These are phyloP conservation scores for Drosophila triauraria DNA, from an alignment of 1,140 invertebrate genomes.

Conservation along the genomic window DNA sequence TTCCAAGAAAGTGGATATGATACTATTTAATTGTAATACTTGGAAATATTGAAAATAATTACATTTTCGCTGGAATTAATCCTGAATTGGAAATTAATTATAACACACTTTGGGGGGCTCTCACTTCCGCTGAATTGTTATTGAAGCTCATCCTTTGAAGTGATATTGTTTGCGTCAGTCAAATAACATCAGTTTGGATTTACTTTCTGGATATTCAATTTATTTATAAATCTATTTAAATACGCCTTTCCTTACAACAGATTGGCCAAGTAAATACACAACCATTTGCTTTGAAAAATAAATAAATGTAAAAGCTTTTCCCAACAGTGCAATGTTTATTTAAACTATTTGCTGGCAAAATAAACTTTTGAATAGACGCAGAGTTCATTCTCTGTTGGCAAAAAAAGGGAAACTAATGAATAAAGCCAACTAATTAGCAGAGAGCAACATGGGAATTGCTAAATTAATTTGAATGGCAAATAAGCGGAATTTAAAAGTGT, in stretches of 20 bases:
- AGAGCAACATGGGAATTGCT: neutral
- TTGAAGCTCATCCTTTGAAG: neutral
- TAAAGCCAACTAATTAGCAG: slow-evolving; percentile 23
- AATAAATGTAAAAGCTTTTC: neutral
- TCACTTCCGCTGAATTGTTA: neutral
- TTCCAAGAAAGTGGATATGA: neutral
- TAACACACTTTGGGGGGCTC: neutral
- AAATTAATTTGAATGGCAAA: slow-evolving; percentile 17
- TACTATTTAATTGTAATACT: neutral
- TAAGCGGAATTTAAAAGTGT: slow-evolving; percentile 4
- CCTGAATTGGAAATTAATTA: neutral
- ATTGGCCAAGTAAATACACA: neutral
- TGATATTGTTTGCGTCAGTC: neutral
- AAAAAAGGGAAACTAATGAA: neutral
- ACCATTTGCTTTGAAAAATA: neutral
- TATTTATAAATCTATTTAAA: slow-evolving; percentile 2
- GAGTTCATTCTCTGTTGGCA: slow-evolving; percentile 4
- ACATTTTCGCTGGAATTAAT: neutral
- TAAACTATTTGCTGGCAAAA: slow-evolving; percentile 2
- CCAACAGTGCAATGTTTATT: slow-evolving; percentile 2
- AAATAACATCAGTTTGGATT: neutral
- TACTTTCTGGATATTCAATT: neutral
- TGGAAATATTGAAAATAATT: neutral
- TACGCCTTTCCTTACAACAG: neutral
- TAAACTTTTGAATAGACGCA: neutral